These are phyloP conservation scores for Atlantisia rogersi DNA, from an alignment of 2,113 vertebrate species.

Conservation along the genomic window DNA sequence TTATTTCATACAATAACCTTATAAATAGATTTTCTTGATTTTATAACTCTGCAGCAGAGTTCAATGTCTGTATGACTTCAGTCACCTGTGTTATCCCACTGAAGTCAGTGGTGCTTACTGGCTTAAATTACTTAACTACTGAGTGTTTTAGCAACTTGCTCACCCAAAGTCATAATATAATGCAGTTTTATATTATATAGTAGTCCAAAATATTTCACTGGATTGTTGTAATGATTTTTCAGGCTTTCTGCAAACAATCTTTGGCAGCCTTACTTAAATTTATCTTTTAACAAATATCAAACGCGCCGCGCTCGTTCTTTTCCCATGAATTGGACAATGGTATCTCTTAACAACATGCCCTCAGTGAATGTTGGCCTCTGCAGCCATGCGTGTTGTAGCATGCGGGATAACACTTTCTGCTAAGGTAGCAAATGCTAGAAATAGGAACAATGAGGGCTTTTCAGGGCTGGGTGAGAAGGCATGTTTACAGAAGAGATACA, in stretches of 20 bases:
- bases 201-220: background rate
- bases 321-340: background rate
- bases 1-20: background rate
- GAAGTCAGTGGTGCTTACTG: background rate
- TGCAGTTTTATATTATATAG: background rate
- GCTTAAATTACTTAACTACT: background rate
- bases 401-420: constrained; percentile 26
- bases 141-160: background rate
- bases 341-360: background rate
- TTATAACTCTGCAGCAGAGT: background rate
- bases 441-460: constrained; percentile 40
- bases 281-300: background rate
- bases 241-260: background rate
- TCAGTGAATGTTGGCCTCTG: background rate
- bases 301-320: background rate
- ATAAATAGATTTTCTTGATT: background rate
- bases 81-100: background rate
- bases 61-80: background rate
- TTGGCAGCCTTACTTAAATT: background rate
- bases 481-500: constrained; percentile 55
- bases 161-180: background rate
- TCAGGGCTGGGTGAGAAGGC: constrained; percentile 29
- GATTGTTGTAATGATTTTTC: background rate
- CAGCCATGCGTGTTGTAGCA: constrained; percentile 1
- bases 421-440: constrained; percentile 35